Evolutionary conservation across 2,797 vertebrate genomes (phyloP), one percentile per base, ranked within the genome.

Genomic region (Streptopelia turtur): DNA sequence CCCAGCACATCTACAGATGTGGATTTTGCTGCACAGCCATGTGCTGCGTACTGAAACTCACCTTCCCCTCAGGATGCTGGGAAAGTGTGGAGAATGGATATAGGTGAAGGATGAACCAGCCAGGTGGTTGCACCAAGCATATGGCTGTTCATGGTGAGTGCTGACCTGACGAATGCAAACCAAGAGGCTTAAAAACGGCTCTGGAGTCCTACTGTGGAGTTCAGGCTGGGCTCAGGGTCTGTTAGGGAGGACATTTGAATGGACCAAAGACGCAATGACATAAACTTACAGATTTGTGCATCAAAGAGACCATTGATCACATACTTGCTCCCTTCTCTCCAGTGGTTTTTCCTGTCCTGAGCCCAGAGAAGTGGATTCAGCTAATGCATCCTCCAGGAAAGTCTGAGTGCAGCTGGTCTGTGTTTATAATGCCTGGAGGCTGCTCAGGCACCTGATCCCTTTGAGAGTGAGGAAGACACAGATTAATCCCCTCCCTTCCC

Each of bases 121-220:
- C 45, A 49, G 60, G 39, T 16, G 43, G 31, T 16, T 13, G 30
- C 53, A 47, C 17, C 0, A 4, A 43, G 24, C 30, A 15, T 50
- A 50, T 21, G 43, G 23, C 49, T 78, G 27, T 22, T 65, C 33
- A 25, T 37, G 1, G 0, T 0, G 0, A 24, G 59, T 15, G 20
- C 57, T 47, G 15, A 39, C 5, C 3, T 2, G 45, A 45, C 13
- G 9, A 60, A 47, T 24, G 33, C 13, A 68, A 49, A 65, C 12
- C 24, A 31, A 65, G 31, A 53, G 41, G 31, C 60, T 57, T 16
- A 56, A 64, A 35, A 65, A 11, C 21, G n/a, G 28, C 31, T 74
- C 53, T 84, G 33, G 22, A 74, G 37, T n/a, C 30, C 68, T 13
- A 16, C n/a, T 60, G 45, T 10, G 25, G 35, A 50, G 33, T 14